Conservation (phyloP, 2,888 invertebrate genomes). For the Drosophila quasianomalipes region DNA sequence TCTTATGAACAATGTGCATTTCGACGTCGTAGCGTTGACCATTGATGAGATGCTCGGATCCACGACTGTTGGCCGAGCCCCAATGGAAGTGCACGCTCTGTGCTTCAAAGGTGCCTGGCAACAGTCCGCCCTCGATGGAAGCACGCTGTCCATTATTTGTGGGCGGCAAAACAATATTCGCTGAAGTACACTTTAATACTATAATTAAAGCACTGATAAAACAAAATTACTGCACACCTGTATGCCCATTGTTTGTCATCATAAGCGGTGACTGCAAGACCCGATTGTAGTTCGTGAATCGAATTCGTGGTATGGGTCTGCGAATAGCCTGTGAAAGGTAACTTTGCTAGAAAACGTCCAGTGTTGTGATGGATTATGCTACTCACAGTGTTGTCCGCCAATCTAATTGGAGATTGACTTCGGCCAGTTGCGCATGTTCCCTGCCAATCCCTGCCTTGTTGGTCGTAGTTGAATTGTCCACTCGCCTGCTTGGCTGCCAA, state of each 20-base stretch:
- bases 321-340: constrained; percentile 37
- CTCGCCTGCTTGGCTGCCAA: constrained; percentile 34
- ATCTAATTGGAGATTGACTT: constrained; percentile 3
- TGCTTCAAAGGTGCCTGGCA: constrained; percentile 67
- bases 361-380: accelerated
- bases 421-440: constrained; percentile 51
- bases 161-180: constrained; percentile 53
- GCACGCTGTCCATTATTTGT: constrained; percentile 55
- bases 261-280: constrained; percentile 87
- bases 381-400: constrained; percentile 40
- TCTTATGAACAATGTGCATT: constrained; percentile 89
- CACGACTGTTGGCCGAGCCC: constrained; percentile 88
- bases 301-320: constrained; percentile 38
- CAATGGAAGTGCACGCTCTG: constrained; percentile 88
- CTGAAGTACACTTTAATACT: constrained; percentile 15
- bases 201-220: neutral
- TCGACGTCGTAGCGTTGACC: constrained; percentile 87
- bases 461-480: constrained; percentile 64
- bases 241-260: constrained; percentile 89
- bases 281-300: constrained; percentile 87
- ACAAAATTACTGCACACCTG: constrained; percentile 80
- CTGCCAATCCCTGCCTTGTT: constrained; percentile 62
- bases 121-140: constrained; percentile 64
- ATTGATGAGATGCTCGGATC: constrained; percentile 86
- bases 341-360: neutral